Percentiles rank a stretch among this genome's conserved stretches.
phyloP scores from a whole-genome alignment of 2,113 vertebrate genomes.

The Scolopax mira region DNA sequence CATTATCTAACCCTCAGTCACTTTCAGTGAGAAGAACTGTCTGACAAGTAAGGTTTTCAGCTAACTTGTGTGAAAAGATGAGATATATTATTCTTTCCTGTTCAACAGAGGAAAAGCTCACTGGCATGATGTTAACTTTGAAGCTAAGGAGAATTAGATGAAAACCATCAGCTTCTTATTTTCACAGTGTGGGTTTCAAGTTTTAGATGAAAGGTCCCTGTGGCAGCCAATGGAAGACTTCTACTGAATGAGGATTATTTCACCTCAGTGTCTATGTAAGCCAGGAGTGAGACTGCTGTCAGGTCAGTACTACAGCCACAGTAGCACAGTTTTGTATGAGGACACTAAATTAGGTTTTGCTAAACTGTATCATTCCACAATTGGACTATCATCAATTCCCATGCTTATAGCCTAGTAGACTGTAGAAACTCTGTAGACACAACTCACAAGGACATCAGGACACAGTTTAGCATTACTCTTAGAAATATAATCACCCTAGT shows the following conservation, averaged over 20 bases:
- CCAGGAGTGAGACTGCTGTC: background rate
- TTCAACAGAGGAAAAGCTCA: background rate
- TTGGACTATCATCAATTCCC: background rate
- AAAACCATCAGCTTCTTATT: background rate
- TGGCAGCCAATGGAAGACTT: background rate
- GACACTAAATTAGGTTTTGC: background rate
- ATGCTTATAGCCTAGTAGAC: background rate
- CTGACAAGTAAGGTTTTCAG: background rate
- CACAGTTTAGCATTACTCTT: background rate
- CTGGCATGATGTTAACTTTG: background rate
- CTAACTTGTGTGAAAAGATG: background rate
- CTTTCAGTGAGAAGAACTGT: background rate
- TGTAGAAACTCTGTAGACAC: background rate
- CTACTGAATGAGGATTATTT: background rate
- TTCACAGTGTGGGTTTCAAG: background rate
- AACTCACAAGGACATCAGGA: background rate
- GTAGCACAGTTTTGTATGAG: background rate
- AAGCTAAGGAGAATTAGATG: background rate
- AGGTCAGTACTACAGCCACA: background rate
- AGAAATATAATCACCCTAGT: background rate
- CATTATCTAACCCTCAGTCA: background rate
- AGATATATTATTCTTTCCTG: background rate
- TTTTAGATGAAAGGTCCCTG: background rate
- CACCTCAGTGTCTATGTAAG: background rate
- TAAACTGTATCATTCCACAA: background rate